phyloP scores from a whole-genome alignment of 1,140 invertebrate species.

The Drosophila lacteicornis region DNA sequence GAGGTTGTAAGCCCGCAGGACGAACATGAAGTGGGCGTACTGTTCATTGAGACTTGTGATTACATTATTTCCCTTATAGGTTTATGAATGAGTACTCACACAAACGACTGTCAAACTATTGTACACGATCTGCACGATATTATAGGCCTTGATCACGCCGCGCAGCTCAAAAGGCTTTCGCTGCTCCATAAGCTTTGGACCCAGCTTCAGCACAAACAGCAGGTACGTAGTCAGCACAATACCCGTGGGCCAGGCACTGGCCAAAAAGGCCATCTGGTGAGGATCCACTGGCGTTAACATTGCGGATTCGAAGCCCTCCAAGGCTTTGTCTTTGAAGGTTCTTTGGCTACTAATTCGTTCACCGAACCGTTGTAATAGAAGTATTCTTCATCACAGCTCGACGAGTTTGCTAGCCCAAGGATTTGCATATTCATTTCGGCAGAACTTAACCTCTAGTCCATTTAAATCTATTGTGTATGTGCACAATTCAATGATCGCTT shows the following conservation, averaged over 20 bases:
- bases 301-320: background rate
- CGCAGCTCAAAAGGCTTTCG: constrained; percentile 93
- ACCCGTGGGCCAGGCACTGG: constrained; percentile 87
- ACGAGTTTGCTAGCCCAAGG: background rate
- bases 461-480: too few species aligned
- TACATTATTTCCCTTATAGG: background rate
- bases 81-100: constrained; percentile 28
- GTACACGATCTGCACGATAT: constrained; percentile 88
- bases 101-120: constrained; percentile 22
- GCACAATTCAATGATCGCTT: too few species aligned
- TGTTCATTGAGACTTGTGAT: background rate
- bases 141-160: constrained; percentile 90
- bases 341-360: background rate
- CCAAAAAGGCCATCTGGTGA: constrained; percentile 87
- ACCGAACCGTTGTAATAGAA: background rate
- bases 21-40: constrained; percentile 14
- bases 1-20: constrained; percentile 20
- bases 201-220: constrained; percentile 87
- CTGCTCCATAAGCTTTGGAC: constrained; percentile 92
- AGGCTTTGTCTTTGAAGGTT: background rate
- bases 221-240: constrained; percentile 90
- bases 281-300: constrained; percentile 32
- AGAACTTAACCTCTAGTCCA: too few species aligned
- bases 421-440: constrained; percentile 3
- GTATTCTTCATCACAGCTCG: background rate